Base-by-base conservation (phyloP, 2,797 vertebrate species). In the Toxotes lorentzi region DNA sequence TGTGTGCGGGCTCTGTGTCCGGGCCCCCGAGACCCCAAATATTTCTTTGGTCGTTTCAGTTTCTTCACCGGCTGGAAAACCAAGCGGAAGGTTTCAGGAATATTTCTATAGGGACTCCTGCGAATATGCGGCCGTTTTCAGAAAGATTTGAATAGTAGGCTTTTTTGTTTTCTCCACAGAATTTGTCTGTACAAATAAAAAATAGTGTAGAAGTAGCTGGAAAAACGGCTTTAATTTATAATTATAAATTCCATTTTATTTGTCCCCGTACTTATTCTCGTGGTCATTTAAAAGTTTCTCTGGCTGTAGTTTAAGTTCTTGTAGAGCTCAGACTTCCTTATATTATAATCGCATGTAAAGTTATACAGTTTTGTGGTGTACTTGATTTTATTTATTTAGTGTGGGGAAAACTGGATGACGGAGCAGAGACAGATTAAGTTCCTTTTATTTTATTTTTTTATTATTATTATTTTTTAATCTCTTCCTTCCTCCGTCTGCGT, bases 401-500 rank as follows among this genome's bases (percentile, higher is more conserved):
- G 27, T 30, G 27, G 27, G 8, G 12, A 27, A 38, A 13, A 0
- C 7, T n/a, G 65, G 11, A 17, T 38, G 57, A 45, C 19, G 14
- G 21, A 10, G 14, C 48, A 62, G 59, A n/a, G 43, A 38, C n/a
- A 41, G 58, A 23, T 61, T 14, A 14, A 23, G 72, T 90, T 78
- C 59, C 72, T 80, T 30, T 76, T 67, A 57, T 85, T 85, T n/a
- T n/a, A n/a, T n/a, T n/a, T n/a, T n/a, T n/a, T n/a, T n/a, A n/a
- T n/a, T n/a, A n/a, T n/a, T n/a, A n/a, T n/a, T n/a, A n/a, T n/a
- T 86, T 76, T 63, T 75, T 80, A 81, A 79, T 27, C 27, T 45
- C 61, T 87, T 66, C 70, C 67, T 75, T 73, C 66, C 66, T 79
- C 54, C 47, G 11, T 45, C 63, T 40, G 51, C 13, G 16, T 7